A percentile compares a stretch with the other conserved stretches of the same genome.
phyloP scores from a whole-genome alignment of 23 tunicate species.

The Halocynthia aurantium region DNA sequence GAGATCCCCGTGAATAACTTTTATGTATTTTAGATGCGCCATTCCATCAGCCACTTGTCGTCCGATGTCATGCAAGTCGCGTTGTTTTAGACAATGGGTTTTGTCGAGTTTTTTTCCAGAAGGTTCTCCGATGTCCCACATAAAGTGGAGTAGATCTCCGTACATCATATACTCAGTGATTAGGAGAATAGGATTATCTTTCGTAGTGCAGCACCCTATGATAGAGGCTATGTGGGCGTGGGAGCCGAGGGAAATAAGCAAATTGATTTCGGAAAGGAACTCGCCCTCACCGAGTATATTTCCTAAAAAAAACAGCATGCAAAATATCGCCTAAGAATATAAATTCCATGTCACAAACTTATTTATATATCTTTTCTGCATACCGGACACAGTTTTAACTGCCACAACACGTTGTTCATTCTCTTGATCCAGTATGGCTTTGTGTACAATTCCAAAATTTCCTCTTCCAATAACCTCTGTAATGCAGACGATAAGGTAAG shows the following conservation, averaged over 20 bases:
- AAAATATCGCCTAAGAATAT: too few relatives aligned
- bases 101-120: neutral
- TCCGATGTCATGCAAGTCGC: constrained; percentile 44
- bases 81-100: constrained; percentile 41
- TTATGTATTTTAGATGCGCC: constrained; percentile 35
- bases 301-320: too few relatives aligned
- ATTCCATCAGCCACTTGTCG: constrained; percentile 81
- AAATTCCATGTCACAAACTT: too few relatives aligned
- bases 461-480: constrained; percentile 82
- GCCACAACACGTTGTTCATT: constrained; percentile 49
- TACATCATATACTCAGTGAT: constrained; percentile 67
- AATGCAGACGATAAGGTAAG: neutral
- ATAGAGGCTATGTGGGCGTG: constrained; percentile 55
- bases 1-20: constrained; percentile 89
- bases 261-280: constrained; percentile 81
- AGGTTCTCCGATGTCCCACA: constrained; percentile 77
- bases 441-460: constrained; percentile 90
- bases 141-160: constrained; percentile 84
- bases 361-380: neutral
- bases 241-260: constrained; percentile 47
- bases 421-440: constrained; percentile 30
- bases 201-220: constrained; percentile 50
- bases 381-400: constrained; percentile 76
- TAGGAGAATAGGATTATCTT: constrained; percentile 25
- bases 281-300: constrained; percentile 14